Evolutionary conservation across 2,113 vertebrate genomes (phyloP).

Genomic region (Myodes glareolus): DNA sequence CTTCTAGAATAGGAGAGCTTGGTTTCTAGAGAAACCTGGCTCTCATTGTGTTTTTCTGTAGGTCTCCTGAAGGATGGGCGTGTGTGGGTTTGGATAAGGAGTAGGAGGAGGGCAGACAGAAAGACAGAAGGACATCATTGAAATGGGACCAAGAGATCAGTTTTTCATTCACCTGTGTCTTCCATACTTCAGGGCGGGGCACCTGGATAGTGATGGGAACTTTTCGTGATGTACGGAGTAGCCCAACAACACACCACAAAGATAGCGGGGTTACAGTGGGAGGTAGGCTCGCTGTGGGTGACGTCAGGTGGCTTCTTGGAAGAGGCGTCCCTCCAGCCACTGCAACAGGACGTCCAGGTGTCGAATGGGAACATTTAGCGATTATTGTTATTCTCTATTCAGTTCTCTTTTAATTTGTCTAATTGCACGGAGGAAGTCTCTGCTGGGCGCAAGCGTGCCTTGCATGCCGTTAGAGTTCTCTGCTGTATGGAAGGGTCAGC

Average conservation of each 20-base stretch:
- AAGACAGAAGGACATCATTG: background rate
- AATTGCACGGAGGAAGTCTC: background rate
- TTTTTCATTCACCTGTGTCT: background rate
- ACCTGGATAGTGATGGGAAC: background rate
- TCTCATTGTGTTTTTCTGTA: background rate
- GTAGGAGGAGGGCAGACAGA: background rate
- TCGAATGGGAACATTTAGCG: background rate
- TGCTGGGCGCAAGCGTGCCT: background rate
- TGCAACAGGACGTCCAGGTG: background rate
- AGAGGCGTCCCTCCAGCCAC: background rate
- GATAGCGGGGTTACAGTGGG: fast-evolving
- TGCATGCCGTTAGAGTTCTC: background rate
- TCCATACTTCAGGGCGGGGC: background rate
- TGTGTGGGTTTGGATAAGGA: background rate
- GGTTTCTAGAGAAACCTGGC: background rate
- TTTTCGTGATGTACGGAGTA: background rate
- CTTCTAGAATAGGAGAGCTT: background rate
- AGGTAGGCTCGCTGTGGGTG: background rate
- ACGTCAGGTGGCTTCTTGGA: background rate
- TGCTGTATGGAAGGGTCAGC: background rate
- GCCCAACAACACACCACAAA: background rate
- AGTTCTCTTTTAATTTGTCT: background rate
- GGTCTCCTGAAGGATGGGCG: background rate
- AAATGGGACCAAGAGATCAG: background rate
- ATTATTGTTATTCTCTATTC: too few species aligned